These are phyloP conservation scores for Lucifuga dentata DNA, from an alignment of 2,113 vertebrate species.

Conservation along the genomic window DNA sequence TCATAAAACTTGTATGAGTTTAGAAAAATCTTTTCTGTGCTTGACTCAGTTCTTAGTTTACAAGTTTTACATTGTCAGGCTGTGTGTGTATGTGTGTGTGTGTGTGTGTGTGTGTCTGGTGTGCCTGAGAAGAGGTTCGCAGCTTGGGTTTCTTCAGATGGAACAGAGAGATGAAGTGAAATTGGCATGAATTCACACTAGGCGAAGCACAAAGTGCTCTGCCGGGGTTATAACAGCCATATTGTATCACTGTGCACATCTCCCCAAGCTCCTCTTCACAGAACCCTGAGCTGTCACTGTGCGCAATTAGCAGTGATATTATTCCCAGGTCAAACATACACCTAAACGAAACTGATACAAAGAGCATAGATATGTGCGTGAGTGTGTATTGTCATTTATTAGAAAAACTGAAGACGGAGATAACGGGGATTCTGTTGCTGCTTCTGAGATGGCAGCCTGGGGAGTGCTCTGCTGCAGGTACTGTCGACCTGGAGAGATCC, in stretches of 20 bases:
- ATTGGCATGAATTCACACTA: slow-evolving; percentile 49
- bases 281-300: slow-evolving; percentile 49
- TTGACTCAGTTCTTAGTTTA: slow-evolving; percentile 16
- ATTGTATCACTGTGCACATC: slow-evolving; percentile 25
- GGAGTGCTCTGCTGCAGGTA: slow-evolving; percentile 62
- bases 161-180: slow-evolving; percentile 17
- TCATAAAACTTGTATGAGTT: slow-evolving; percentile 13
- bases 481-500: slow-evolving; percentile 41
- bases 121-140: slow-evolving; percentile 18
- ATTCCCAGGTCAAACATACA: slow-evolving; percentile 57
- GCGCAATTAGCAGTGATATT: slow-evolving; percentile 65
- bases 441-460: slow-evolving; percentile 38
- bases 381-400: slow-evolving; percentile 56
- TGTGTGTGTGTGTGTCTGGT: not conserved
- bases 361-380: no score
- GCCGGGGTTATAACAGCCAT: slow-evolving; percentile 38
- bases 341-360: slow-evolving; percentile 31
- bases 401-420: slow-evolving; percentile 30
- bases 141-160: slow-evolving; percentile 24
- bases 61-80: not conserved
- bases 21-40: slow-evolving; percentile 13
- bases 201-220: slow-evolving; percentile 46
- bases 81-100: not conserved
- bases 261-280: slow-evolving; percentile 27
- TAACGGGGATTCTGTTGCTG: slow-evolving; percentile 53